A percentile compares a stretch with the other conserved stretches of the same genome.
Evolutionary conservation across 1,140 invertebrate genomes (phyloP).

Genomic region (Patella vulgata): DNA sequence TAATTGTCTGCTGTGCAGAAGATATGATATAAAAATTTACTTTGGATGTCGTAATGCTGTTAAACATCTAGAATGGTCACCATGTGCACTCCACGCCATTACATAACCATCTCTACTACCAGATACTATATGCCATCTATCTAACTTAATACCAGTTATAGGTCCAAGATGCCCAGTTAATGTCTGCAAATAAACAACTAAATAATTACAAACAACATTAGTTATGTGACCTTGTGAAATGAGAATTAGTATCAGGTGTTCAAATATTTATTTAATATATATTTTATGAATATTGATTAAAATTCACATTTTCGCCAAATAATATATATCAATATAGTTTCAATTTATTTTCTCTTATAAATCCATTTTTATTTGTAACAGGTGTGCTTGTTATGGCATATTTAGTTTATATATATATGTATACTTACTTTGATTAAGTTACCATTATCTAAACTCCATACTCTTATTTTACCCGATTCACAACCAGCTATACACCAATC

Average conservation of each 20-base stretch:
- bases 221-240: no score
- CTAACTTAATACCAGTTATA: conserved; percentile 63
- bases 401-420: no score
- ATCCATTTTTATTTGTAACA: no score
- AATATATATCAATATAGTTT: no score
- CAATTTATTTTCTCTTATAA: no score
- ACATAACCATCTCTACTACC: conserved; percentile 64
- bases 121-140: conserved; percentile 65
- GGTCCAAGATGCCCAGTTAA: conserved; percentile 60
- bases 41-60: conserved; percentile 63
- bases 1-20: no score
- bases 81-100: conserved; percentile 61
- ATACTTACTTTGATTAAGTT: conserved; percentile 65
- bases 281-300: no score
- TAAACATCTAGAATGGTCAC: conserved; percentile 59
- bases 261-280: no score
- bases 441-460: conserved; percentile 61
- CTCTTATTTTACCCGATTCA: conserved; percentile 63
- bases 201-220: no score
- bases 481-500: conserved; percentile 61
- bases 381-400: no score
- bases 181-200: conserved; percentile 44
- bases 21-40: conserved; percentile 49
- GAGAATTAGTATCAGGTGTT: no score
- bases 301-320: no score